Evolutionary conservation across 2,888 invertebrate genomes (phyloP), one percentile per base, ranked within the genome.

Genomic region (Carpatolechia fugitivella): DNA sequence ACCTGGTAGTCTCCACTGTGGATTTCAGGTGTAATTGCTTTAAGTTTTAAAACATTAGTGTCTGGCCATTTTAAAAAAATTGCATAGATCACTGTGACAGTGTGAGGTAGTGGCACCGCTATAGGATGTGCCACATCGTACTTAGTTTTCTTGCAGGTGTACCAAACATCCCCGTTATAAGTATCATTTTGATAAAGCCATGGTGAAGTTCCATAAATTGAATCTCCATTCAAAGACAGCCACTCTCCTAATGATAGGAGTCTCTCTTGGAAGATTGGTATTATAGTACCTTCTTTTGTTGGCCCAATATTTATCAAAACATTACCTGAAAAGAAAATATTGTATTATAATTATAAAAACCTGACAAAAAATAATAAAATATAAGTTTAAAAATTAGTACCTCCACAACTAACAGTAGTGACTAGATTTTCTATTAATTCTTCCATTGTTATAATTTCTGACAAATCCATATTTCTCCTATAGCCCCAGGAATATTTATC

Each of bases 401-500:
- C 97, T 82, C 97, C 96, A 77, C 96, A 97, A 69, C 96, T 96
- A 11, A 97, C 93, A 0, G 97, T 96, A 60, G 92, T 86, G 0
- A 93, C 93, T 11, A 97, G 79, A 73, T 94, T 92, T 63, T 88
- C 84, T 0, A 97, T 85, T 1, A 99, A 81, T 60, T 97, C 93
- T 29, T 92, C 77, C 1, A 92, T 89, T 0, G 92, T 93, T 60
- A 95, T 78, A 64, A 94, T 94, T 67, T 97, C 94, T 5, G 85
- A 73, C 0, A 96, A 65, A 1, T 83, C 80, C 14, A 96, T 93
- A 69, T 96, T 93, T 63, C 95, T 92, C 40, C 96, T 88, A 74
- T 93, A 97, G 0, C 98, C 98, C 97, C 97, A 98, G 0, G 98
- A 97, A 14, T 87, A 71, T 63, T 91, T 92, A 72, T 99, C 99